Evolutionary conservation across 1,140 invertebrate genomes (phyloP).

Genomic region (Solen grandis): DNA sequence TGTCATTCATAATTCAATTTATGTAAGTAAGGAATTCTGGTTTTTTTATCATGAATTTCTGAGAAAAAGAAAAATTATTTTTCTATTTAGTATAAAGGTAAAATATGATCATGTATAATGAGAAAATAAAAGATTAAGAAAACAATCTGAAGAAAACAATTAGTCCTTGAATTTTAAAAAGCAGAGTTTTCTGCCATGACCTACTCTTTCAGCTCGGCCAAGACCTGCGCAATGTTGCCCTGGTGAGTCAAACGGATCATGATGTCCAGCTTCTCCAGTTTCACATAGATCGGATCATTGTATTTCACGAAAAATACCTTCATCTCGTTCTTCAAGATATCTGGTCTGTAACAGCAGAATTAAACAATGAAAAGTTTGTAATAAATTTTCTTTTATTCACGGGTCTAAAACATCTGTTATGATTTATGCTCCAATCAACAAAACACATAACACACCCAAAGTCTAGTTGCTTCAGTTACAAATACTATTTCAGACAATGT

Average conservation of each 20-base stretch:
- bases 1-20: constrained; percentile 74
- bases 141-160: too few relatives aligned
- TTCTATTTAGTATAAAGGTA: too few relatives aligned
- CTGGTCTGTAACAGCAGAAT: constrained; percentile 86
- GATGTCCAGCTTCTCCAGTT: constrained; percentile 99
- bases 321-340: constrained; percentile 99
- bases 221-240: constrained; percentile 98
- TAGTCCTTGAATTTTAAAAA: too few relatives aligned
- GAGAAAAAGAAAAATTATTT: constrained; percentile 87
- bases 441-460: too few relatives aligned
- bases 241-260: constrained; percentile 99
- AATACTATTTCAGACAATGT: too few relatives aligned
- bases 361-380: constrained; percentile 24
- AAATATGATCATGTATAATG: too few relatives aligned
- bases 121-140: too few relatives aligned
- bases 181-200: too few relatives aligned
- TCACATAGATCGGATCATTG: constrained; percentile 99
- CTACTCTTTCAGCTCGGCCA: constrained; percentile 99
- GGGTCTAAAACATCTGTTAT: too few relatives aligned
- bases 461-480: too few relatives aligned
- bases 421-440: too few relatives aligned
- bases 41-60: constrained; percentile 99
- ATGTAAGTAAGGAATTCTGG: constrained; percentile 99
- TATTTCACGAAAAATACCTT: constrained; percentile 99
- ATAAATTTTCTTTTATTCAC: too few relatives aligned